These are phyloP conservation scores for Brachirus orientalis DNA, from an alignment of 2,113 vertebrate genomes.

Conservation along the genomic window DNA sequence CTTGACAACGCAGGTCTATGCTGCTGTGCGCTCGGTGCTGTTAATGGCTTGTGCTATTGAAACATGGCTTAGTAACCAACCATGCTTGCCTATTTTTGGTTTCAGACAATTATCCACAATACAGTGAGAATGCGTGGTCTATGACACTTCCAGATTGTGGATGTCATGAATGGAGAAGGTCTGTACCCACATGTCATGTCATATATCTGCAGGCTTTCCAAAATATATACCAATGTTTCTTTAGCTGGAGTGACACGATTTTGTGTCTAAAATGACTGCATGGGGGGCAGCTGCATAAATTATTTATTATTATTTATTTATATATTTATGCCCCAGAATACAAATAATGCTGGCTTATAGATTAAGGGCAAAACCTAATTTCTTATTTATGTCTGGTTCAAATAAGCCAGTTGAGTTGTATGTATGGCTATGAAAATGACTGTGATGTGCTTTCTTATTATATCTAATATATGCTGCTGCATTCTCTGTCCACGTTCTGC, in stretches of 20 bases:
- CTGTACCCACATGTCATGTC: constrained; percentile 36
- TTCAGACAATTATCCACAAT: constrained; percentile 69
- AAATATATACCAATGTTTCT: constrained; percentile 21
- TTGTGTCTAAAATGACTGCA: not conserved
- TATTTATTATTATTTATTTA: too few relatives aligned
- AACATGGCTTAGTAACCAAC: constrained; percentile 74
- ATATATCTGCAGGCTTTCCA: constrained; percentile 16
- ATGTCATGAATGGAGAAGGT: constrained; percentile 40
- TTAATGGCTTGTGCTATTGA: constrained; percentile 61
- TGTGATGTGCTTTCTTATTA: too few relatives aligned
- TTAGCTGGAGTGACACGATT: constrained; percentile 2
- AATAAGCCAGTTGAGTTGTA: too few relatives aligned
- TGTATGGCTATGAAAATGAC: too few relatives aligned
- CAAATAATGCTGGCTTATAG: not conserved
- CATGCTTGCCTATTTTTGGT: constrained; percentile 68
- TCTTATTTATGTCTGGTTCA: too few relatives aligned
- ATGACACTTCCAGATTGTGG: constrained; percentile 50
- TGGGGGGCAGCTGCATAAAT: not conserved
- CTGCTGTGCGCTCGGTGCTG: constrained; percentile 46
- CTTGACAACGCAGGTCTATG: constrained; percentile 34
- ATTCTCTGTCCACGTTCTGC: not conserved
- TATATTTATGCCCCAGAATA: not conserved
- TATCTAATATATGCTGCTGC: too few relatives aligned
- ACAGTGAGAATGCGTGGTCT: constrained; percentile 45
- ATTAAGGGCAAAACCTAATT: too few relatives aligned